A percentile compares a stretch with the other conserved stretches of the same genome.
Conservation (phyloP, 2,888 invertebrate genomes). For the Abrostola tripartita region DNA sequence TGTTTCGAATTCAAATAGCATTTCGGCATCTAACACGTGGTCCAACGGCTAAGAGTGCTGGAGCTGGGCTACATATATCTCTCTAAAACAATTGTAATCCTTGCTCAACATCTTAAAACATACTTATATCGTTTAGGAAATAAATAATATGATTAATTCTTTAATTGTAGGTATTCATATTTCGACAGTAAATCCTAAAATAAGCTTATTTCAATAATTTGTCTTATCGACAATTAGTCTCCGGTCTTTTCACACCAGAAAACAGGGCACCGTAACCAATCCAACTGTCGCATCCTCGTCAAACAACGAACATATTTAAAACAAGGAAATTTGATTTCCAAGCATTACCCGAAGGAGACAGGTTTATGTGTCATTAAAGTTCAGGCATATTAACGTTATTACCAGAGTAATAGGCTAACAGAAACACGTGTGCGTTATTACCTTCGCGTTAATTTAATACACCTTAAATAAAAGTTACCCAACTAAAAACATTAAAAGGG, state of each 20-base stretch:
- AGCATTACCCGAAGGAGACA: conserved; percentile 12
- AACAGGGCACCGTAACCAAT: conserved; percentile 17
- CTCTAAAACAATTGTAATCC: too few relatives aligned
- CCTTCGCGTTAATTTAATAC: conserved; percentile 28
- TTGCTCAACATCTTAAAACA: too few relatives aligned
- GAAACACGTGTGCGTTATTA: conserved; percentile 19
- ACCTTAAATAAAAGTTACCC: conserved; percentile 55
- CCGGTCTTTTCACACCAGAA: conserved; percentile 6
- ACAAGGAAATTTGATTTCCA: conserved; percentile 47
- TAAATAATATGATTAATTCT: too few relatives aligned
- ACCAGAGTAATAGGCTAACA: conserved; percentile 25
- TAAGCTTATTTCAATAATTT: too few relatives aligned
- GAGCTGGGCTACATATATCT: too few relatives aligned
- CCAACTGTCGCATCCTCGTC: conserved; percentile 41
- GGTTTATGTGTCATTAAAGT: conserved; percentile 35
- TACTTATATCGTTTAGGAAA: too few relatives aligned
- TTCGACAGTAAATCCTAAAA: too few relatives aligned
- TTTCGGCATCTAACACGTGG: too few relatives aligned
- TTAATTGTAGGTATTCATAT: too few relatives aligned
- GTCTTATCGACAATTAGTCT: too few relatives aligned
- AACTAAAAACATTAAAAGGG: conserved; percentile 66
- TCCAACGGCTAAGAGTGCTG: too few relatives aligned
- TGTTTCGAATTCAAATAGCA: too few relatives aligned
- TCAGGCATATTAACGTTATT: conserved; percentile 20
- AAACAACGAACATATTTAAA: conserved; percentile 38